Conservation (phyloP, 1,140 invertebrate species). For the Lamellibrachia luymesi region DNA sequence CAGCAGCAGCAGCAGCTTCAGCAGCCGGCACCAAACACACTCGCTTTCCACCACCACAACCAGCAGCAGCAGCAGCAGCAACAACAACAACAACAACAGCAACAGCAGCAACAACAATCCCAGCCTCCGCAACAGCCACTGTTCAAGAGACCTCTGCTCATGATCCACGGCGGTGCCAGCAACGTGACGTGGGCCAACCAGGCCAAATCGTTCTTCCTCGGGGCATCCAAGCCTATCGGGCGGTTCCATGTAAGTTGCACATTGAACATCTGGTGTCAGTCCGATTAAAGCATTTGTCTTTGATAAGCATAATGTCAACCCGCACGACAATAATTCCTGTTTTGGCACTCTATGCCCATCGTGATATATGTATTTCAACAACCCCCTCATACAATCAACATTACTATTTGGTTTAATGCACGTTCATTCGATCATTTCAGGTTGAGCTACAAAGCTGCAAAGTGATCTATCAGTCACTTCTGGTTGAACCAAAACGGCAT, state of each 20-base stretch:
- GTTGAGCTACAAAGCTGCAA: no score
- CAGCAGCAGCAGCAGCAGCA: not conserved
- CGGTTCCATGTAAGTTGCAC: not conserved
- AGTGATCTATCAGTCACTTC: no score
- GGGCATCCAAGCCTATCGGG: not conserved
- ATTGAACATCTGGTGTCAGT: not conserved
- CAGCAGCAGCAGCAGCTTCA: not conserved
- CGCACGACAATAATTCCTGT: not conserved
- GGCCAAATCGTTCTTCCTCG: not conserved
- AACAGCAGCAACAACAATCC: not conserved
- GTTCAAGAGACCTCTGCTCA: not conserved
- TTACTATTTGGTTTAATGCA: no score
- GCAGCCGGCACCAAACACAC: no score
- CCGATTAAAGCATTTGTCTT: not conserved
- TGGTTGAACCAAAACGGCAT: no score
- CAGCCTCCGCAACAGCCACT: not conserved
- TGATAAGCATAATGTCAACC: not conserved
- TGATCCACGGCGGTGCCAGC: not conserved
- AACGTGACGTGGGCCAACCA: not conserved
- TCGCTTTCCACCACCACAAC: not conserved
- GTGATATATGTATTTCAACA: no score
- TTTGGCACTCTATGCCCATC: no score
- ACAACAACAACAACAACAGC: not conserved
- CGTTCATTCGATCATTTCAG: no score
- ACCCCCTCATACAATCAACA: no score